These are phyloP conservation scores for Phyllotreta striolata DNA, from an alignment of 2,888 invertebrate species.

Conservation along the genomic window DNA sequence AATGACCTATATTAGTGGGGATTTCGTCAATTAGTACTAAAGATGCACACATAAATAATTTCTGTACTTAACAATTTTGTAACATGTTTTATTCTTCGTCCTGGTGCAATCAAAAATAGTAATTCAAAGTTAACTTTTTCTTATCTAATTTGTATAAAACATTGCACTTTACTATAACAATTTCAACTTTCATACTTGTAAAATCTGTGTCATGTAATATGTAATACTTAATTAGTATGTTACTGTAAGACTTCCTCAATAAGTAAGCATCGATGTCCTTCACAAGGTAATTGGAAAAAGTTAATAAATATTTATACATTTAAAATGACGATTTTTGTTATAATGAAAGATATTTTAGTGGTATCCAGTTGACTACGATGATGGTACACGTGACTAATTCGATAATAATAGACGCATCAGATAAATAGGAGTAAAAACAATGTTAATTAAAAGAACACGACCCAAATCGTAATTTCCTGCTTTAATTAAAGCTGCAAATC, in stretches of 20 bases:
- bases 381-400: conserved; percentile 27
- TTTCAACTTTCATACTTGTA: too few species aligned
- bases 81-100: neutral
- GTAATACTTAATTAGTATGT: too few species aligned
- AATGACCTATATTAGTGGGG: conserved; percentile 26
- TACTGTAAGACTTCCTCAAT: too few species aligned
- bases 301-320: too few species aligned
- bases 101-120: too few species aligned
- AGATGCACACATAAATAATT: neutral
- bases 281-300: too few species aligned
- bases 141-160: too few species aligned
- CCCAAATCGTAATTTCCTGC: conserved; percentile 16
- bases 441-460: conserved; percentile 20
- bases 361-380: conserved; percentile 15
- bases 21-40: conserved; percentile 15
- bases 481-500: conserved; percentile 7
- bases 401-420: conserved; percentile 9
- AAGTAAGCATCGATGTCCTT: too few species aligned
- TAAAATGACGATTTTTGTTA: neutral
- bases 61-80: neutral
- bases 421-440: conserved; percentile 24
- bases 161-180: too few species aligned
- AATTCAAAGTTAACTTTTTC: too few species aligned
- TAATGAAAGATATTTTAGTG: neutral
- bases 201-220: too few species aligned